Base-by-base conservation (phyloP, 1,140 invertebrate genomes). In the Dysdera silvatica region DNA sequence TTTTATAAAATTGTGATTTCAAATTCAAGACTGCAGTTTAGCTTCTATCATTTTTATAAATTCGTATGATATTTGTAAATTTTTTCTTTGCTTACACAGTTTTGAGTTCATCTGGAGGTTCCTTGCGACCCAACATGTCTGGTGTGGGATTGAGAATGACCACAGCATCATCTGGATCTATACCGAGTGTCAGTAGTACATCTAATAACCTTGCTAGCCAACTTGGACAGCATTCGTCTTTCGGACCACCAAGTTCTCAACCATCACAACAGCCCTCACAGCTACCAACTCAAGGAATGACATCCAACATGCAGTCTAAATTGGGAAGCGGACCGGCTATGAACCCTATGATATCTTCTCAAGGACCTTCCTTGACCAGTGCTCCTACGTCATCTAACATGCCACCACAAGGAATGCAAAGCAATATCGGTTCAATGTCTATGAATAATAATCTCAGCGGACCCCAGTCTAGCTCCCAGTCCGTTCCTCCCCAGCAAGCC, bases 171-270 rank as follows among this genome's bases (percentile, higher is more conserved):
- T 33, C 52, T 20, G 52, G 40, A 18, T 51, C 59, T 33, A 29
- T 4, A 23, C 33, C 48, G 8, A 41, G 20, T 31, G 23, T n/a
- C 18, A 33, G 45, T 10, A 28, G n/a, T n/a, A n/a, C n/a, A n/a
- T 10, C 24, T 8, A 58, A 61, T 51, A 35, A 41, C 3, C 10
- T 56, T 40, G 49, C 58, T 12, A 43, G 33, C n/a, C 61, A 55
- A 31, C 20, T 62, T 2, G 32, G 24, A 6, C 61, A 55, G 20
- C 61, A 55, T 20, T 53, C 55, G 18, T 23, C 48, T 10, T 51
- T 55, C 57, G 29, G 52, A 5, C 57, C 55, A 5, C 57, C 55
- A 14, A 54, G 16, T 55, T 37, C 65, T 52, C 59, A 51, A 35
- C 49, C 37, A 33, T 32, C 45, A 20, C 14, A 33, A 3, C 41